Evolutionary conservation across 2,888 invertebrate genomes (phyloP).

Genomic region (Conus canariensis): DNA sequence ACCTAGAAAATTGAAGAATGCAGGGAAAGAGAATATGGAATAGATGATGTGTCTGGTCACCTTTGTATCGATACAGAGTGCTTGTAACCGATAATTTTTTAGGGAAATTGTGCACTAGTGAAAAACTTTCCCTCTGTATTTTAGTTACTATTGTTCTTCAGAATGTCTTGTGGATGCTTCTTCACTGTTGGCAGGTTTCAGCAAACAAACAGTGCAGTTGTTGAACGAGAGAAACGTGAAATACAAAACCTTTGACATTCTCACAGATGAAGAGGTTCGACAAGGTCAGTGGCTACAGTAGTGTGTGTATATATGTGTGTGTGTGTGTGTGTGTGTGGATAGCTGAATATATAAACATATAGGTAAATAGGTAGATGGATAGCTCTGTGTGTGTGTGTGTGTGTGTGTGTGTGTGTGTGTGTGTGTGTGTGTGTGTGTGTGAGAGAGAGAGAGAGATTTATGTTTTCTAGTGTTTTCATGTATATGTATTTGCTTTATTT

Average conservation of each 20-base stretch:
- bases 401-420: background rate
- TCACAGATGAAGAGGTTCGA: constrained; percentile 79
- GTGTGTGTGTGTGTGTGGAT: background rate
- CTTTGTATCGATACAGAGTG: no score
- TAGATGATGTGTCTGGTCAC: no score
- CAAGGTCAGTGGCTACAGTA: constrained; percentile 68
- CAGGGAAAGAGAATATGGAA: no score
- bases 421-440: background rate
- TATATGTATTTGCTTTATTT: no score
- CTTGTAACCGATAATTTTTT: no score
- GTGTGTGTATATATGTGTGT: background rate
- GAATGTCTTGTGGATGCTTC: background rate
- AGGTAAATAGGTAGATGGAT: no score
- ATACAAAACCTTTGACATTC: constrained; percentile 80
- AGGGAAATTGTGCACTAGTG: no score
- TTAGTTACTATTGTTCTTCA: no score
- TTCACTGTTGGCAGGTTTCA: constrained; percentile 78
- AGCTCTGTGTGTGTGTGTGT: background rate
- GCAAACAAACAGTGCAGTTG: constrained; percentile 88
- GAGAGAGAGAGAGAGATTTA: no score
- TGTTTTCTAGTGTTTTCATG: no score
- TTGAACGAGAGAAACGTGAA: constrained; percentile 84
- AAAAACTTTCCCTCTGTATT: no score
- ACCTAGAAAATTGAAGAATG: no score
- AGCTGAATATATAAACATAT: background rate